Evolutionary conservation across 1,140 invertebrate species (phyloP), one percentile per base, ranked within the genome.

Genomic region (Uloborus diversus): DNA sequence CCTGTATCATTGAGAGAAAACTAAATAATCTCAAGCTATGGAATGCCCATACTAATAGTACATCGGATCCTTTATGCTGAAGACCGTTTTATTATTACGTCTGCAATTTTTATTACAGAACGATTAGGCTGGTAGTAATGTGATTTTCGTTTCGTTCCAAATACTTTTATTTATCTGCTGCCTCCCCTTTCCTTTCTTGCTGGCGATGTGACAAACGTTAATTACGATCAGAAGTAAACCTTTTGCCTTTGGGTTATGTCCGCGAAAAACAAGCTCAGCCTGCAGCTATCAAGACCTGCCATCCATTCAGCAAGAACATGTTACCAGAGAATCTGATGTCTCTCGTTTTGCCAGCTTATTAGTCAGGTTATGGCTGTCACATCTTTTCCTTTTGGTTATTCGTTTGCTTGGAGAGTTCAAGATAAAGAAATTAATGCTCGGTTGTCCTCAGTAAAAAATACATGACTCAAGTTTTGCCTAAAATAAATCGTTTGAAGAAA

Each of bases 41-140:
- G 4, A 11, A 61, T 47, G 69, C 47, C 56, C 69, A 73, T 73
- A 61, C 69, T 73, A 73, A 73, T 73, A 73, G 47, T 20, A 73
- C 69, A 61, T 56, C 49, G 35, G n/a, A 13, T 71, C 53, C 49
- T 53, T 14, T 20, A n/a, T 53, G 4, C 7, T 28, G 42, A 28
- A 20, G 13, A 53, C 4, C 69, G 28, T 73, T 73, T 61, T 51
- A 61, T 61, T 61, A 73, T 61, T 61, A 73, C 53, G 25, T 47
- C 61, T 73, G 32, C 17, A 13, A 59, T 42, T 33, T 35, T 73
- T 59, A 32, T 73, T 61, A 42, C 20, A n/a, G 69, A 73, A 73
- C 69, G 69, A 73, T 73, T 73, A 61, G 35, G 49, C 3, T 23
- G 5, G 28, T 14, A 49, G 13, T 13, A 51, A 11, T 42, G 20